A percentile compares a stretch with the other conserved stretches of the same genome.
Evolutionary conservation across 2,797 vertebrate genomes (phyloP).

Genomic region (Salmo trutta): DNA sequence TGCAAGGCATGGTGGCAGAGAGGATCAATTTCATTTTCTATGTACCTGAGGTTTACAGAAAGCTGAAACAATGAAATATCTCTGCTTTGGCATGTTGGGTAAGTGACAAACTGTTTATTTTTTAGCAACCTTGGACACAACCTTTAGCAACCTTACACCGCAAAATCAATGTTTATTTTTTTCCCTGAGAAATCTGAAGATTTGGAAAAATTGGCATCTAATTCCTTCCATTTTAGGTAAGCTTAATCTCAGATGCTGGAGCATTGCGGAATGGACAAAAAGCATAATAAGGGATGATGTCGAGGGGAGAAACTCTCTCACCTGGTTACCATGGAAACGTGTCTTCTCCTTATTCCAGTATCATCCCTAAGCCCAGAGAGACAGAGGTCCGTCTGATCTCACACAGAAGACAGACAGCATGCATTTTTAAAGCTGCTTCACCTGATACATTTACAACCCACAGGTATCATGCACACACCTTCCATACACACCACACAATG

Average conservation of each 20-base stretch:
- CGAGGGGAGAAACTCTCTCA: constrained; percentile 52
- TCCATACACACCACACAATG: not conserved
- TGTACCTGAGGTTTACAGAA: not conserved
- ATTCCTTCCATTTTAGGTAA: too few species aligned
- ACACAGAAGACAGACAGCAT: constrained; percentile 14
- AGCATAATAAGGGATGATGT: constrained; percentile 18
- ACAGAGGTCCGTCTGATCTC: constrained; percentile 48
- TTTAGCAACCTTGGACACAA: not conserved
- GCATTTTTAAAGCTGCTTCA: constrained; percentile 27
- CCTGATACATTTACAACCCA: constrained; percentile 3
- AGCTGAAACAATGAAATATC: not conserved
- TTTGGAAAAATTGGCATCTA: too few species aligned
- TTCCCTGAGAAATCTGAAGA: too few species aligned
- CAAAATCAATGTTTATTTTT: too few species aligned
- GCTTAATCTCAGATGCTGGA: not conserved
- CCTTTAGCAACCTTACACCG: not conserved
- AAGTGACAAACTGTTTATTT: constrained; percentile 5
- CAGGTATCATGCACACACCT: not conserved
- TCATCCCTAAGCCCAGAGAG: constrained; percentile 48
- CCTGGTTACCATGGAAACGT: constrained; percentile 73
- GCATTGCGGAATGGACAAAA: constrained; percentile 24
- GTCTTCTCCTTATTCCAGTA: constrained; percentile 65
- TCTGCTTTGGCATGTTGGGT: not conserved
- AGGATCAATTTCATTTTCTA: not conserved
- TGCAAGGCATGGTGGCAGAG: not conserved